phyloP scores from a whole-genome alignment of 2,113 vertebrate genomes.

The Oenanthe oenanthe region DNA sequence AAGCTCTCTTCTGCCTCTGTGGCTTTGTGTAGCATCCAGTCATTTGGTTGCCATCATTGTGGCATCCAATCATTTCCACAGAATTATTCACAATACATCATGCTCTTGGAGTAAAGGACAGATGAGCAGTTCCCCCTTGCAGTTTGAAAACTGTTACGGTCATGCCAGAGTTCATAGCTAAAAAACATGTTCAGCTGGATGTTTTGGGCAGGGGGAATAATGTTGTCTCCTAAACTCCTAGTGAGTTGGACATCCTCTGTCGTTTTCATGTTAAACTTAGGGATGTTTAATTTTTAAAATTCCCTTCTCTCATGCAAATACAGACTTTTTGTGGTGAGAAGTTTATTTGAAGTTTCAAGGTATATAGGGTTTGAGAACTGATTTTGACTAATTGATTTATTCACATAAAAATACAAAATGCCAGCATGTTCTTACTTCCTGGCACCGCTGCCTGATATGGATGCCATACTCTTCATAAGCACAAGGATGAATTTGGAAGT shows the following conservation, averaged over 20 bases:
- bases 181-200: background rate
- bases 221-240: background rate
- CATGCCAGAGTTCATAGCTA: background rate
- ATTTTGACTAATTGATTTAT: background rate
- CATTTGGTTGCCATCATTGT: too few species aligned
- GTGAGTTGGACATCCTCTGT: background rate
- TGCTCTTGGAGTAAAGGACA: background rate
- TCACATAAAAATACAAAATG: background rate
- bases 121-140: background rate
- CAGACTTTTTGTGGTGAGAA: background rate
- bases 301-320: background rate
- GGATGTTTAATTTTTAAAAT: background rate
- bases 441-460: background rate
- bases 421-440: background rate
- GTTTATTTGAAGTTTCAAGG: background rate
- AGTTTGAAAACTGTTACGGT: background rate
- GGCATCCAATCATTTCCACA: background rate
- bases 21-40: background rate
- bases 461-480: accelerated
- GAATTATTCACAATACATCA: background rate
- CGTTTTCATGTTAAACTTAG: accelerated
- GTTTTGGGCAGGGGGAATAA: background rate
- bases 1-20: background rate
- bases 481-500: background rate
- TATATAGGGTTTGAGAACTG: background rate